phyloP scores from a whole-genome alignment of 2,113 vertebrate species.

The Petaurus breviceps region DNA sequence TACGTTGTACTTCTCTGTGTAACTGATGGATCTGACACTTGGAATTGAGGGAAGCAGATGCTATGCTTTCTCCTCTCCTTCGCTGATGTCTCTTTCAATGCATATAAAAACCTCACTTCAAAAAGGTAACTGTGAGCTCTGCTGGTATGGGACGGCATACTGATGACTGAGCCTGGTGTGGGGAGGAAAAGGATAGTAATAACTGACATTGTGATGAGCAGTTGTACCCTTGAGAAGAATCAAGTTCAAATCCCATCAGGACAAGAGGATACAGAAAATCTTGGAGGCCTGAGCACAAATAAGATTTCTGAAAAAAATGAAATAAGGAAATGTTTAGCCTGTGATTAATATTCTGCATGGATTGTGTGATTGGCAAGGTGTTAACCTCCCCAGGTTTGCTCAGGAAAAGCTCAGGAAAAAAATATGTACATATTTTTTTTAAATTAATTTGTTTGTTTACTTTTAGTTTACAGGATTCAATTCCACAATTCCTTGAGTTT shows the following conservation, averaged over 20 bases:
- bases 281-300: neutral
- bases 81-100: neutral
- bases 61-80: neutral
- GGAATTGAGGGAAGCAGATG: neutral
- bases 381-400: neutral
- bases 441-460: too few species aligned
- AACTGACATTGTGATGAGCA: neutral
- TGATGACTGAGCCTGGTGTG: too few species aligned
- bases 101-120: slow-evolving; percentile 4
- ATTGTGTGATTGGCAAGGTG: neutral
- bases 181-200: neutral
- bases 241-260: neutral
- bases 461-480: too few species aligned
- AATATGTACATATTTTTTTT: too few species aligned
- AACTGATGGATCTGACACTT: neutral
- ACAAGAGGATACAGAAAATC: neutral
- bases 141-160: neutral
- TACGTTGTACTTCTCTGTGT: neutral
- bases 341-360: neutral
- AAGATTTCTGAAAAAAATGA: neutral
- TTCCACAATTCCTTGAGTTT: too few species aligned
- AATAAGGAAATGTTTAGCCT: neutral
- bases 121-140: neutral
- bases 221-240: neutral
- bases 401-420: neutral